These are phyloP conservation scores for Tapera naevia DNA, from an alignment of 2,797 vertebrate genomes.

Conservation along the genomic window DNA sequence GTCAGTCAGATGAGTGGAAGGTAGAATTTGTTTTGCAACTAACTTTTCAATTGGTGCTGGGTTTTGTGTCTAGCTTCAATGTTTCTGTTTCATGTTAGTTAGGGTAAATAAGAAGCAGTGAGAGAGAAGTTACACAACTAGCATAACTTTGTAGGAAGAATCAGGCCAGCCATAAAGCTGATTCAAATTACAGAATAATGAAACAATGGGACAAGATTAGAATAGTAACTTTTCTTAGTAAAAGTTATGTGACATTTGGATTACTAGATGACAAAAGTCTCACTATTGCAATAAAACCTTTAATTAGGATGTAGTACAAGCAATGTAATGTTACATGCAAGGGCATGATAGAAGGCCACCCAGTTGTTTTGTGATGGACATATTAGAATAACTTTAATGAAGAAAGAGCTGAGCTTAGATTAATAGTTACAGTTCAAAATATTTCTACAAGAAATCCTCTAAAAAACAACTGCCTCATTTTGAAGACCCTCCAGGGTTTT, in stretches of 20 bases:
- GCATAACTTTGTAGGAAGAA: background rate
- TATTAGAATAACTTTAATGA: background rate
- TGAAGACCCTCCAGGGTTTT: background rate
- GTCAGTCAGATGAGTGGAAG: background rate
- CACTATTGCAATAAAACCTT: background rate
- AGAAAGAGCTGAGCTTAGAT: background rate
- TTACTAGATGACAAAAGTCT: background rate
- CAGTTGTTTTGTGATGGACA: background rate
- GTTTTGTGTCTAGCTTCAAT: background rate
- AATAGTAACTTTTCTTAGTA: background rate
- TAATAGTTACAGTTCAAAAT: background rate
- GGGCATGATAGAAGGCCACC: background rate
- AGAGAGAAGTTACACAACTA: background rate
- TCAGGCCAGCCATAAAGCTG: background rate
- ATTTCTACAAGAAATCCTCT: background rate
- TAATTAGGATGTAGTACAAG: background rate
- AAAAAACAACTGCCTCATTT: background rate
- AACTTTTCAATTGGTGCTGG: rapidly evolving
- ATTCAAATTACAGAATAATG: background rate
- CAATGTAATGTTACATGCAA: background rate
- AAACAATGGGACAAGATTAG: background rate
- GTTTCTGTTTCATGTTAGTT: background rate
- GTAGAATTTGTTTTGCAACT: background rate
- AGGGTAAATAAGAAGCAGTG: background rate
- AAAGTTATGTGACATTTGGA: background rate